A percentile compares a stretch with the other conserved stretches of the same genome.
These are phyloP conservation scores for Anomalospiza imberbis DNA, from an alignment of 2,797 vertebrate species.

Conservation along the genomic window DNA sequence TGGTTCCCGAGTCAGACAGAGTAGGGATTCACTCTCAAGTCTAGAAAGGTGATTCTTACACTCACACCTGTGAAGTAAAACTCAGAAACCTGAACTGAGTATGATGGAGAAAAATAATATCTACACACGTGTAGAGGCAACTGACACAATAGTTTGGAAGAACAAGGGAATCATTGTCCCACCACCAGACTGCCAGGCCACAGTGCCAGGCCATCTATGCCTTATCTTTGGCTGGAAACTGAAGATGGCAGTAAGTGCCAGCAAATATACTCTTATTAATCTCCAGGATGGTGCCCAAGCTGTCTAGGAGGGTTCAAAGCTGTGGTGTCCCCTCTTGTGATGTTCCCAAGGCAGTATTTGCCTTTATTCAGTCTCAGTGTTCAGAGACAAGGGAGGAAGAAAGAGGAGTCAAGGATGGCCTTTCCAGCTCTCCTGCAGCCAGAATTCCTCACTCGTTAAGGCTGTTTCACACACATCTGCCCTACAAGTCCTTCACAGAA, in stretches of 20 bases:
- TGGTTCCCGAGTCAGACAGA: background rate
- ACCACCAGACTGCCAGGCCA: background rate
- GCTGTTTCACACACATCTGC: background rate
- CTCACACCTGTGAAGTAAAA: background rate
- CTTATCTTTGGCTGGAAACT: slow-evolving; percentile 27
- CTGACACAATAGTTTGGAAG: background rate
- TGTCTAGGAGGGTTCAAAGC: background rate
- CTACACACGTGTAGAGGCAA: fast-evolving
- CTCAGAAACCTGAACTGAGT: background rate
- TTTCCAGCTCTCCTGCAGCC: background rate
- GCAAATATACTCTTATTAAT: background rate
- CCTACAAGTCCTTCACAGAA: background rate
- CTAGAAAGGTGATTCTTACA: background rate
- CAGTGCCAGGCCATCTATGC: background rate
- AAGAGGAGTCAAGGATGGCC: background rate
- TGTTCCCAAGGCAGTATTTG: background rate
- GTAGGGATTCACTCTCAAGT: background rate
- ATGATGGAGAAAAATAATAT: background rate
- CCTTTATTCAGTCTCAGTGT: background rate
- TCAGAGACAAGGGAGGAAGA: background rate
- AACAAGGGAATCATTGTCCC: background rate
- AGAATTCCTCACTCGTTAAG: background rate
- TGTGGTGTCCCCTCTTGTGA: background rate
- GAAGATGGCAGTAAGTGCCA: slow-evolving; percentile 45
- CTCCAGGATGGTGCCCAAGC: background rate